Evolutionary conservation across 2,113 vertebrate species (phyloP).

Genomic region (Bucco capensis): DNA sequence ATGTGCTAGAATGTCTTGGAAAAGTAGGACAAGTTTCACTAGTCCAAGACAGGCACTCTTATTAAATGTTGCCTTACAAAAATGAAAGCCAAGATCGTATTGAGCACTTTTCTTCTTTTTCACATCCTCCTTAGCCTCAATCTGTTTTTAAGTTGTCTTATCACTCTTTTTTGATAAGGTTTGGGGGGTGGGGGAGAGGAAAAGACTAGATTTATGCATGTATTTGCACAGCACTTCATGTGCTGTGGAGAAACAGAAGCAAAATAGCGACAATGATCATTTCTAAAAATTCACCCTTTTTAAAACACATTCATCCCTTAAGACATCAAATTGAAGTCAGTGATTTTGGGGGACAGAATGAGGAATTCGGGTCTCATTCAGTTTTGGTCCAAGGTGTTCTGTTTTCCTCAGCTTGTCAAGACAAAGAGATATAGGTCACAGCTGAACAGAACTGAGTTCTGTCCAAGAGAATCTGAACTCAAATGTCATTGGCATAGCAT

Average conservation of each 20-base stretch:
- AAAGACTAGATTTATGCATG: not conserved
- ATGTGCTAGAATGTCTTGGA: not conserved
- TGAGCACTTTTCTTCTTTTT: not conserved
- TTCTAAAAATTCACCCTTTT: not conserved
- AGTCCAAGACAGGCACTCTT: not conserved
- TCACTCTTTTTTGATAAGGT: not conserved
- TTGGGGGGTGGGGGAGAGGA: not conserved
- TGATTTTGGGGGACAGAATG: not conserved
- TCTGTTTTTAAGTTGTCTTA: not conserved
- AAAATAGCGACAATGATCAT: not conserved
- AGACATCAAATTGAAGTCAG: not conserved
- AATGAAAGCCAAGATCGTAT: not conserved
- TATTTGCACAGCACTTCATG: not conserved
- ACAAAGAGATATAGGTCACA: slow-evolving; percentile 26
- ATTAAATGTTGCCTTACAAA: not conserved
- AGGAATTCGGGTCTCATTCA: not conserved
- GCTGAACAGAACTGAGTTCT: slow-evolving; percentile 12
- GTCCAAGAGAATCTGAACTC: slow-evolving; percentile 25
- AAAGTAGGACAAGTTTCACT: not conserved
- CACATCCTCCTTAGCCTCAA: not conserved
- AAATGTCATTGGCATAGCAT: slow-evolving; percentile 23
- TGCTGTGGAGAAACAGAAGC: not conserved
- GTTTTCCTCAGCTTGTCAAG: slow-evolving; percentile 38
- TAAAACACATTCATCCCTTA: not conserved
- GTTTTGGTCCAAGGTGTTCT: not conserved